phyloP scores from a whole-genome alignment of 2,113 vertebrate species.

The Tyto alba region DNA sequence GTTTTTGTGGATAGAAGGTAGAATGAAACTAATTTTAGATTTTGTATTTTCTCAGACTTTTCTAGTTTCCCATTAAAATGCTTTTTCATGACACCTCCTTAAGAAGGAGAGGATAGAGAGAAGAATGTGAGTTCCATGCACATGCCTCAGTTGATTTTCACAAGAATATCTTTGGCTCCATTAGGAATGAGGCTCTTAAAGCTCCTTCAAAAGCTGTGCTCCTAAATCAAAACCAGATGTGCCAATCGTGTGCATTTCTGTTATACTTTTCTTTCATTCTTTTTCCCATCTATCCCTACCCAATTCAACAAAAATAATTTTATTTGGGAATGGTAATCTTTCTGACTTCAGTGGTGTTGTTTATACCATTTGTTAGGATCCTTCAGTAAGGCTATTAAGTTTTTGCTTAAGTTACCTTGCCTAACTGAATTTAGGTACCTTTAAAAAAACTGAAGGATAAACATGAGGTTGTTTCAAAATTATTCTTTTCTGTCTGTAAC shows the following conservation, averaged over 20 bases:
- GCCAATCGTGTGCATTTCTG: neutral
- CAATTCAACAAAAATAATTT: neutral
- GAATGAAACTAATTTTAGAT: neutral
- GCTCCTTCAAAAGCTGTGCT: neutral
- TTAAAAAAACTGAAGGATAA: neutral
- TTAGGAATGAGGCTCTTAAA: neutral
- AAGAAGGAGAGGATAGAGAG: neutral
- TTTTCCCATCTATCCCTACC: neutral
- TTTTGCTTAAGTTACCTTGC: neutral
- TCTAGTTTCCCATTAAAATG: neutral
- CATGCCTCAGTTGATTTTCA: neutral
- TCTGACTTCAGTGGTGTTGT: neutral
- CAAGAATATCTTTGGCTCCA: neutral
- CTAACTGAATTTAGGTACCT: neutral
- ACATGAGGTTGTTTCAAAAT: neutral
- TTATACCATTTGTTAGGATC: neutral
- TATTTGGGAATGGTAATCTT: neutral
- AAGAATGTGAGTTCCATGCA: neutral
- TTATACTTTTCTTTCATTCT: neutral
- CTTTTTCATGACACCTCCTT: neutral
- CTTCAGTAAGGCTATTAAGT: neutral
- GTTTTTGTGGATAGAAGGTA: neutral
- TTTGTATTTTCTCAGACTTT: neutral
- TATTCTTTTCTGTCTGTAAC: neutral
- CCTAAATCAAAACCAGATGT: conserved; percentile 47